These are phyloP conservation scores for Dasysyrphus tricinctus DNA, from an alignment of 2,888 invertebrate species.

Conservation along the genomic window DNA sequence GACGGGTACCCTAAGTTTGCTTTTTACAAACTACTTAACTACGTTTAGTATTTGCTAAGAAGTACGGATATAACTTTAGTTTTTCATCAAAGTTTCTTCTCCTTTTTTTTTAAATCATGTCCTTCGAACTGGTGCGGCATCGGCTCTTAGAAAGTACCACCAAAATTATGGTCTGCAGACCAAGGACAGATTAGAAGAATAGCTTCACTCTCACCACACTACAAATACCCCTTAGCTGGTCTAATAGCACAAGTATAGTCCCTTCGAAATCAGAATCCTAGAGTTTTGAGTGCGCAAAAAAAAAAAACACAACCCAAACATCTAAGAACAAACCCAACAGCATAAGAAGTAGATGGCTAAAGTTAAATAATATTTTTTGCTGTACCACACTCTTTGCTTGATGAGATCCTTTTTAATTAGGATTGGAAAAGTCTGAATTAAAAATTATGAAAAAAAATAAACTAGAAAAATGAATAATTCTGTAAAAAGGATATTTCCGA, in stretches of 20 bases:
- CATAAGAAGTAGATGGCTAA: conserved; percentile 18
- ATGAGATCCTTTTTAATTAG: conserved; percentile 70
- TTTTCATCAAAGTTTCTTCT: conserved; percentile 29
- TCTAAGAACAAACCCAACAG: neutral
- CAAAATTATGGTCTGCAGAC: conserved; percentile 57
- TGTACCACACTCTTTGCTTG: conserved; percentile 28
- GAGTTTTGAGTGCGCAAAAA: neutral
- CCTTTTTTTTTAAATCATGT: conserved; percentile 26
- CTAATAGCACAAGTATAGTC: neutral
- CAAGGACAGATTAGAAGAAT: conserved; percentile 52
- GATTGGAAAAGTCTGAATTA: conserved; percentile 56
- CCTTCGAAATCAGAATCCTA: neutral
- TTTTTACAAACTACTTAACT: conserved; percentile 67
- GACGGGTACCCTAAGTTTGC: conserved; percentile 31
- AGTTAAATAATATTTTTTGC: conserved; percentile 41
- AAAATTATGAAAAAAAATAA: conserved; percentile 34
- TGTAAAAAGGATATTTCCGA: conserved; percentile 67
- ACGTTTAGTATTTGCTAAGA: conserved; percentile 69
- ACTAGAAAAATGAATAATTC: conserved; percentile 16
- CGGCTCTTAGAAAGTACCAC: conserved; percentile 41
- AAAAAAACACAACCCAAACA: neutral
- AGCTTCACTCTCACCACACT: neutral
- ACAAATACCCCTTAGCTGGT: neutral
- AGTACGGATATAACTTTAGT: conserved; percentile 56
- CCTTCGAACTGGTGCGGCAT: neutral